Evolutionary conservation across 2,888 invertebrate genomes (phyloP), one percentile per base, ranked within the genome.

Genomic region (Yponomeuta evonymella): DNA sequence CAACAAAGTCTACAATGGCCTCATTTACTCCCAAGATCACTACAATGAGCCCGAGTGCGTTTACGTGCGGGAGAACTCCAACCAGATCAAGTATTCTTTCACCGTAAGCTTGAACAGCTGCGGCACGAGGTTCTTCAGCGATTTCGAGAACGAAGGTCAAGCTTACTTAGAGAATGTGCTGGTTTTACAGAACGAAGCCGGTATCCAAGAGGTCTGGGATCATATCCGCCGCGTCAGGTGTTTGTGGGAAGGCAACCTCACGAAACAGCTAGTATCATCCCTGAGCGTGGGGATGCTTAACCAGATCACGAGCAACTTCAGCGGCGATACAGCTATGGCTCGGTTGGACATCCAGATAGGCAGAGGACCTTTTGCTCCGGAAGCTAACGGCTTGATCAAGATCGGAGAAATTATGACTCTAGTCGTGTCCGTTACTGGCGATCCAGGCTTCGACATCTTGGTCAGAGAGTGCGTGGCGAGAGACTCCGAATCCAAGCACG

Each of bases 341-440:
- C 94, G 95, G 73, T 87, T 97, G 70, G 96, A 96, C 75, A 96
- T 97, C 71, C 95, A 96, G 85, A 87, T 94, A 51, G 97, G 97
- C 6, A 93, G 94, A 79, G 96, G 96, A 72, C 96, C 96, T 29
- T 95, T 96, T 77, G 96, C 96, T 1, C 94, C 94, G 4, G 94
- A 95, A 71, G 96, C 96, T 0, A 94, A 94, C 74, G 96, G 96
- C 0, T 89, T 96, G 62, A 95, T 97, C 9, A 96, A 96, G 85
- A 96, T 97, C 74, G 96, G 97, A 70, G 96, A 96, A 83, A 93
- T 93, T 0, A 96, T 97, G 95, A 96, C 96, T 0, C 87, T 96
- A 72, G 96, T 96, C 2, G 95, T 97, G 8, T 94, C 96, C 0
- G 96, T 96, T 2, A 95, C 95, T 71, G 96, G 96, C 0, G 96